Evolutionary conservation across 1,140 invertebrate genomes (phyloP), one percentile per base, ranked within the genome.

Genomic region (Pseudobourletiella spinata): DNA sequence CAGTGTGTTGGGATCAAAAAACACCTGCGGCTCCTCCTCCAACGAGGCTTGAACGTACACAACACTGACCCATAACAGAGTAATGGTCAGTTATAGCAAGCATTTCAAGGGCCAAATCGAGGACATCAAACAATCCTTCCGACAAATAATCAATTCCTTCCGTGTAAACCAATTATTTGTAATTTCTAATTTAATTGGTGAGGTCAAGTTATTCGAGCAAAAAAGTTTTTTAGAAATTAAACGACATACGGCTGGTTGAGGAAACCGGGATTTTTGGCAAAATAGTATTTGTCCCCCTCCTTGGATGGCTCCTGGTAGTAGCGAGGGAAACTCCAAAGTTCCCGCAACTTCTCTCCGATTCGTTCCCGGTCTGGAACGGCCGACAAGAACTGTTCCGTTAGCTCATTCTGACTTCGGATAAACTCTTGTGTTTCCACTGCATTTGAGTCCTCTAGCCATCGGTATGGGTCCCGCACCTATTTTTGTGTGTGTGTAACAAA

Each of bases 371-470:
- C 78, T 4, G 82, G 77, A 72, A 87, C 95, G 18, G 80, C 78
- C 63, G 89, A 80, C 2, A 98, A 78, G 76, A 86, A 98, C 1
- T 91, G 89, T 50, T 80, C 77, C 16, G 92, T 91, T n/a, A 98
- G 80, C 20, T 83, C 82, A 82, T 98, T 98, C 76, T 98, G 89
- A 15, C 84, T 84, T 59, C 94, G 84, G 39, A 98, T 88, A 81
- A 93, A 99, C 42, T 82, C 78, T 76, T 91, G 87, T 1, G 94
- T 97, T 78, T 98, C 91, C 64, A 86, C 81, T 0, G 86, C 80
- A 74, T 98, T 90, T 1, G 94, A 91, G 78, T 98, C 88, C 78
- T 99, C 96, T 25, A 99, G 75, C 92, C 92, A 98, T 50, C 93
- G 83, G 75, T 98, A 99, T 0, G 92, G 90, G 79, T 99, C 95